Evolutionary conservation across 2,113 vertebrate genomes (phyloP).

Genomic region (Chrysemys picta): DNA sequence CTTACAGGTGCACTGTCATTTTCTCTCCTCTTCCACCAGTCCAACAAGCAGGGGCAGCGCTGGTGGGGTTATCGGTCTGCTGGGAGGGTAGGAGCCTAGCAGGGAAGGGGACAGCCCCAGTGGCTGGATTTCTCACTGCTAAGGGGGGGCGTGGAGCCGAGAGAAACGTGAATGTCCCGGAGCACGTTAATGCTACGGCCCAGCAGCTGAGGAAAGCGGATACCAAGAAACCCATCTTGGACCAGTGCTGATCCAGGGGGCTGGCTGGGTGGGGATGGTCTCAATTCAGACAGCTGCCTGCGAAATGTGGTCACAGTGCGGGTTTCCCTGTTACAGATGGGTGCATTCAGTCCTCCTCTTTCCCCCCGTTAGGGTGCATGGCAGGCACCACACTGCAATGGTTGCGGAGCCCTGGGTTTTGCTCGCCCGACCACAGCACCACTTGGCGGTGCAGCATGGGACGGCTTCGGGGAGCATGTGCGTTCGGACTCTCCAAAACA

Average conservation of each 20-base stretch:
- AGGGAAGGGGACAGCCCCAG: not conserved
- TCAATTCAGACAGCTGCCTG: not conserved
- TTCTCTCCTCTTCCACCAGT: not conserved
- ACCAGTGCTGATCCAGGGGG: not conserved
- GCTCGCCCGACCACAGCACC: not conserved
- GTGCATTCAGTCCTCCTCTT: not conserved
- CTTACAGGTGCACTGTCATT: not conserved
- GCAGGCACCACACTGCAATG: not conserved
- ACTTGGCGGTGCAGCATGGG: accelerated
- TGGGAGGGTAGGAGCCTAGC: not conserved
- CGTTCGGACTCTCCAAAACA: not conserved
- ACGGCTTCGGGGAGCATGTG: not conserved
- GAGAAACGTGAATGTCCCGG: not conserved
- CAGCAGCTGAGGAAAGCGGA: not conserved
- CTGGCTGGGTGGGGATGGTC: not conserved
- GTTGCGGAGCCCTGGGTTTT: not conserved
- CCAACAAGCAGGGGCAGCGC: not conserved
- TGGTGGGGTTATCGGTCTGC: not conserved
- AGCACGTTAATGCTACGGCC: not conserved
- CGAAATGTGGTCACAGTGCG: not conserved
- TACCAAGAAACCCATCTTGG: not conserved
- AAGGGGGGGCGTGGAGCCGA: not conserved
- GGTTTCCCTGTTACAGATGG: accelerated
- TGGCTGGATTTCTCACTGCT: not conserved
- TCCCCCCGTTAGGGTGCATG: not conserved